Evolutionary conservation across 2,888 invertebrate genomes (phyloP), one percentile per base, ranked within the genome.

Genomic region (Linnaemya vulpina): DNA sequence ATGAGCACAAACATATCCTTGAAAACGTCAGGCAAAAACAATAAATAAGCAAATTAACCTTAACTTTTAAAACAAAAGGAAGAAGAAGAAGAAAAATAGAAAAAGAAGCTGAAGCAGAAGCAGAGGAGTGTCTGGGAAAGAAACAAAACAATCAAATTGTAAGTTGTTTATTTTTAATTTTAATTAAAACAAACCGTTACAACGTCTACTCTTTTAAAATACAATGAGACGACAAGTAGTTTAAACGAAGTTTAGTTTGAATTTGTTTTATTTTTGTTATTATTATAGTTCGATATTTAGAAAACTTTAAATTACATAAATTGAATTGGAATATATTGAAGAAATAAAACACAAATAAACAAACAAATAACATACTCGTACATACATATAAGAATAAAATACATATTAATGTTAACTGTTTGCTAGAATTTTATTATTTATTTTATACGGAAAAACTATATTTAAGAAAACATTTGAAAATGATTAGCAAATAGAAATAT

Each of bases 341-440:
- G 38, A 38, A 9, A 11, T 58, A 38, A 40, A 43, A 30, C n/a
- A 53, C 8, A 25, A 40, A 25, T 13, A 55, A 70, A 75, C 30
- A 65, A 55, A 55, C 53, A 22, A 70, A 68, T 25, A 51, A 68
- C 38, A 38, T 65, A 79, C 46, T 65, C 65, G 58, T 73, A 65
- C 63, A 79, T 73, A 65, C 63, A 79, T 74, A 67, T 73, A 80
- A 67, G 49, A 65, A 65, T 62, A 58, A 80, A 76, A 76, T 74
- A 85, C 82, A 77, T 83, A 83, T 73, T 84, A 82, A 82, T 85
- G 85, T 85, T 85, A 85, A 85, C 85, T 85, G 85, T 85, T 85
- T 85, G 85, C 85, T 85, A 85, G 85, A 85, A 82, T 85, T 85
- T 85, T 85, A 82, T 85, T 85, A 82, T 85, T 85, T 85, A 85